Base-by-base conservation (phyloP, 2,797 vertebrate species). In the Spinus pinus region DNA sequence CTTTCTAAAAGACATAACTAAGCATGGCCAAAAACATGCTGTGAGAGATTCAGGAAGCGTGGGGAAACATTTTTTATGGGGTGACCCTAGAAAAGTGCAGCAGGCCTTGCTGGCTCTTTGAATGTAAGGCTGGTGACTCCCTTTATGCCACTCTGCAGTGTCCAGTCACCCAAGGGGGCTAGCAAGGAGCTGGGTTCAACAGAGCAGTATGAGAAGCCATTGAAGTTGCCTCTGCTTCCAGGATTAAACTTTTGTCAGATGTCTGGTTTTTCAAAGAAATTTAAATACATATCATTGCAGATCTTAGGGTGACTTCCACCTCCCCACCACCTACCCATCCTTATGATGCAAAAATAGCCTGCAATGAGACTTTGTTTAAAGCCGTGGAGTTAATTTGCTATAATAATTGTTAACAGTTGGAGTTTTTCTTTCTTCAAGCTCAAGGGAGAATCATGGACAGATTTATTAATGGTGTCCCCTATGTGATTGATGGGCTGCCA, bases 401-500 rank as follows among this genome's bases (percentile, higher is more conserved):
- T 86, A 89, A 78, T 95, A 95, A 97, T 93, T 94, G 86, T 93
- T 94, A 97, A 94, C 93, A 93, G 96, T 96, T 95, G 95, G 95
- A 95, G 70, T 57, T 97, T 96, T 95, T 73, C 82, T 94, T 94
- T 85, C 90, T 86, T 67, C 73, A 67, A 37, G 85, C 96, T 94
- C 95, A 94, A 91, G 95, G 95, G 95, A 96, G 66, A 91, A 90
- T 67, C 64, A 67, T 1, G 17, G 95, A 95, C 96, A 94, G 95
- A 91, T 96, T 96, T 96, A 97, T 97, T 95, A 94, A 97, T 97
- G 93, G 80, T 94, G 85, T 95, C 89, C 89, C 56, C 60, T 54
- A 3, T 12, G 82, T 96, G 96, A 96, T 90, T 96, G 96, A 97
- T 97, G 87, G 80, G 89, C 91, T 97, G 94, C 86, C 49, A 1